A percentile compares a stretch with the other conserved stretches of the same genome.
phyloP scores from a whole-genome alignment of 92 coral and sea anemone species.

The Palythoa heliodiscus region DNA sequence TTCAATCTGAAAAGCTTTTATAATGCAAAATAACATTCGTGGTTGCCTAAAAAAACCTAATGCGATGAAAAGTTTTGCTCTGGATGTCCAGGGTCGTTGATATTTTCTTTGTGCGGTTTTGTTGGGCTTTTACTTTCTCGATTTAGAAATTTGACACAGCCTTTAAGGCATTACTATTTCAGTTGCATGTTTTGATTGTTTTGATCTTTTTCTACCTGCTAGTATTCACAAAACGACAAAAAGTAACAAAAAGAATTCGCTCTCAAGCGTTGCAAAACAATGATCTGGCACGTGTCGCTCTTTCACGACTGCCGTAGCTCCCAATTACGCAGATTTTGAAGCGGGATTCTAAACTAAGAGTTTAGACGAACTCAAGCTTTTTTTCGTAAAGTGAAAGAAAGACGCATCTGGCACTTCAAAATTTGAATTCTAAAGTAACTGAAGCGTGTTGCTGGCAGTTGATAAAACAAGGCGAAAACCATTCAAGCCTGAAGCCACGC shows the following conservation, averaged over 20 bases:
- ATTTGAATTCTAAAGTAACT: background rate
- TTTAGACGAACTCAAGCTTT: background rate
- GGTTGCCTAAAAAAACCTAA: background rate
- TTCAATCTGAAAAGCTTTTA: background rate
- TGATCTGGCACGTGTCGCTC: constrained; percentile 34
- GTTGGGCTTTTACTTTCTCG: background rate
- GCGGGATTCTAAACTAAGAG: background rate
- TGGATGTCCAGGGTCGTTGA: background rate
- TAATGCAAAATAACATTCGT: constrained; percentile 21
- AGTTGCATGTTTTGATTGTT: constrained; percentile 22
- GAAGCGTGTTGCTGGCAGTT: constrained; percentile 6
- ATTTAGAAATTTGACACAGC: background rate
- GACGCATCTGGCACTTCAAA: background rate
- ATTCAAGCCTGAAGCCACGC: constrained; percentile 46
- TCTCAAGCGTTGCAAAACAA: constrained; percentile 26
- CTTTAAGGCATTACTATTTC: background rate
- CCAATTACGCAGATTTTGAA: background rate
- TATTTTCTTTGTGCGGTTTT: background rate
- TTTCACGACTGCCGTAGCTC: background rate
- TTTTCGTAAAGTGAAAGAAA: background rate
- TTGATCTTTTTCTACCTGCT: constrained; percentile 39
- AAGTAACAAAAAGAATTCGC: constrained; percentile 2
- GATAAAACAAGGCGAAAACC: constrained; percentile 17
- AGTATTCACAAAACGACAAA: constrained; percentile 31
- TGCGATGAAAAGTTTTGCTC: background rate